Base-by-base conservation (phyloP, 2,797 vertebrate genomes). In the Cuniculus paca region DNA sequence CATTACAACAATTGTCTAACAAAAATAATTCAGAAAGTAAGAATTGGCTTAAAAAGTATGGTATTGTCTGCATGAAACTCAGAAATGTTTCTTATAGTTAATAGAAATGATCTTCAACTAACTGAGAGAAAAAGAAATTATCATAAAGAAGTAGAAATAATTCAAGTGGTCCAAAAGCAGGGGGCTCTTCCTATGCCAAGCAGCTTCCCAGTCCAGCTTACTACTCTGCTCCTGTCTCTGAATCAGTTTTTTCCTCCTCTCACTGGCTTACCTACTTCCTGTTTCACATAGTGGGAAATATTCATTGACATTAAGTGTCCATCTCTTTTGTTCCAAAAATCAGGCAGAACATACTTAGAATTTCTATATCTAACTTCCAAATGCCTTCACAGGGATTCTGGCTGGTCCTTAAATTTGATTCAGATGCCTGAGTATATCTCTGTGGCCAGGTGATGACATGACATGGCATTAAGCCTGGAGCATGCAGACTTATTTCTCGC, bases 381-480 rank as follows among this genome's bases (percentile, higher is more conserved):
- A 52, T 36, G 61, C 20, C 42, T 65, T 54, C 10, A n/a, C 22
- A 78, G 1, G 24, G 31, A 80, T 50, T 79, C 36, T 89, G 36
- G 77, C 48, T 61, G 50, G 28, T 14, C 52, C 39, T 28, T 45
- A 42, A 2, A 5, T 90, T 58, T 58, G 50, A 54, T 31, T 79
- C 34, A 50, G 19, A 28, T n/a, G 7, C 6, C 22, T 36, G 20
- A 63, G 6, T 54, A 24, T 61, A 65, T 87, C 70, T 42, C 34
- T 45, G 12, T 61, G 11, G 68, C 19, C 75, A 77, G 24, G 45
- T 5, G 9, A 36, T 24, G n/a, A 48, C n/a, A n/a, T 34, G n/a
- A 48, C 31, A 28, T 39, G 22, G 22, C 39, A 39, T 17, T 19
- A 97, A 99, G 98, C 48, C 4, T 68, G 24, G 31, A 13, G 6